Conservation (phyloP, 2,797 vertebrate genomes). For the Leptodactylus fallax region DNA sequence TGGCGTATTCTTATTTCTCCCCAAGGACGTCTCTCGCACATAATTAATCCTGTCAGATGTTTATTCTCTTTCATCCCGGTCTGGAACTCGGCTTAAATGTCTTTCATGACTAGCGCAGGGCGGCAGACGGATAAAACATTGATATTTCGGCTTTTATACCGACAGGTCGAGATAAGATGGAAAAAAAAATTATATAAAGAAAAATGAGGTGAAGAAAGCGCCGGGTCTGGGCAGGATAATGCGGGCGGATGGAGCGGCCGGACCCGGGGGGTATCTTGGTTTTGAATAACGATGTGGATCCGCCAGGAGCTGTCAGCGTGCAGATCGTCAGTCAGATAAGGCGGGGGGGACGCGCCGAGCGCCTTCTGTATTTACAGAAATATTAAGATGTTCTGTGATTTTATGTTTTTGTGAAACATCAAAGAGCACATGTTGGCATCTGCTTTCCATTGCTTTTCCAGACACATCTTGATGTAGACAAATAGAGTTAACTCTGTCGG, state of each 20-base stretch:
- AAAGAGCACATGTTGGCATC: slow-evolving; percentile 48
- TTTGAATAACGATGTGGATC: slow-evolving; percentile 37
- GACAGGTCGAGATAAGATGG: slow-evolving; percentile 18
- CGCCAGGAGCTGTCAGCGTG: slow-evolving; percentile 16
- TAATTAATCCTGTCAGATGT: slow-evolving; percentile 11
- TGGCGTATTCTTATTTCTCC: background rate
- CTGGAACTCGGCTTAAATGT: background rate
- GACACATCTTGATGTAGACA: background rate
- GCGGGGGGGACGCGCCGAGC: background rate
- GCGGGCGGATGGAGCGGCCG: slow-evolving; percentile 17
- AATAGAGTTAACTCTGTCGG: background rate
- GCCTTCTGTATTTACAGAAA: slow-evolving; percentile 33
- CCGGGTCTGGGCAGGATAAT: background rate
- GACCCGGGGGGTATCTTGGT: slow-evolving; percentile 28
- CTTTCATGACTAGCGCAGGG: background rate
- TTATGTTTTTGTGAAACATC: slow-evolving; percentile 33
- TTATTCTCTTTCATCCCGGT: background rate
- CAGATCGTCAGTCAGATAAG: slow-evolving; percentile 38
- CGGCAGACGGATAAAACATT: background rate
- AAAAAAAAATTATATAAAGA: slow-evolving; percentile 21
- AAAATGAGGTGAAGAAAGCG: slow-evolving; percentile 14
- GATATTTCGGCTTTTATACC: slow-evolving; percentile 16
- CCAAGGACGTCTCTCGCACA: background rate
- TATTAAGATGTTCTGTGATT: slow-evolving; percentile 37
- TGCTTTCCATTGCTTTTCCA: slow-evolving; percentile 24